A percentile compares a stretch with the other conserved stretches of the same genome.
Evolutionary conservation across 37 sponge, comb jelly and placozoan species (phyloP).

Genomic region (Bolinopsis microptera): DNA sequence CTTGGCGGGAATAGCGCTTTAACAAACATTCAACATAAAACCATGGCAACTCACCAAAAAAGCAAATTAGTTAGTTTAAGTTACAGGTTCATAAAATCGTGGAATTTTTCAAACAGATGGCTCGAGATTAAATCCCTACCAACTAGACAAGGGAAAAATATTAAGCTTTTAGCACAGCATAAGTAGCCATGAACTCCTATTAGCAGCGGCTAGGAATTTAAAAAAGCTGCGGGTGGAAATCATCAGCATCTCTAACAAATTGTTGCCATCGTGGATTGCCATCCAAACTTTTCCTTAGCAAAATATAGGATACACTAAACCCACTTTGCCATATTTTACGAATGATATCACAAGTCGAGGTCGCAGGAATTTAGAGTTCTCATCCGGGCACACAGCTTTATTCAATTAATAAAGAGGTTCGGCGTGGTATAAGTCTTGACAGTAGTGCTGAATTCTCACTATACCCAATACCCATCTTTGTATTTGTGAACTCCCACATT

Average conservation of each 20-base stretch:
- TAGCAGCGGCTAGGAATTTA: neutral
- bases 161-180: neutral
- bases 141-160: neutral
- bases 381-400: neutral
- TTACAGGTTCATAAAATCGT: neutral
- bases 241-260: no score
- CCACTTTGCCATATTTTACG: neutral
- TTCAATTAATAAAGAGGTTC: neutral
- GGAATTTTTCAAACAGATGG: neutral
- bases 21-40: no score
- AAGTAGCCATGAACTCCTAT: neutral
- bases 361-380: neutral
- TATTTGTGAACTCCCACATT: neutral
- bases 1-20: neutral
- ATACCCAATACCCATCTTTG: no score
- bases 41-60: neutral
- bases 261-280: no score
- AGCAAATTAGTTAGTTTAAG: no score
- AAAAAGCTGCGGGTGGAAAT: neutral
- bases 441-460: no score
- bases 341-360: neutral
- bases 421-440: neutral
- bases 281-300: no score
- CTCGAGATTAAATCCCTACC: no score
- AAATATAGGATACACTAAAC: neutral